Conservation (phyloP, 2,113 vertebrate genomes). For the Ophiodon elongatus region DNA sequence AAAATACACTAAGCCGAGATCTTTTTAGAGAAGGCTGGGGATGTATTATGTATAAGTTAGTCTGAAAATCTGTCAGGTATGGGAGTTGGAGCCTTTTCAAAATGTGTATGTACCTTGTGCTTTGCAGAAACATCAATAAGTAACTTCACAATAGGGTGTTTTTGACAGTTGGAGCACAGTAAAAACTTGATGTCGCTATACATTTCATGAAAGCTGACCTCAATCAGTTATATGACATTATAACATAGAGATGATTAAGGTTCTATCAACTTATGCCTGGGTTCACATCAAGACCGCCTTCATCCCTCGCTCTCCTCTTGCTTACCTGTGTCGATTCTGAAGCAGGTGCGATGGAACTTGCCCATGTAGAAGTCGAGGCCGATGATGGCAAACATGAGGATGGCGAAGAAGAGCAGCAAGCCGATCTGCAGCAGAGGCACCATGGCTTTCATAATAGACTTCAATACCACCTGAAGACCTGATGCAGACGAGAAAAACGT, state of each 20-base stretch:
- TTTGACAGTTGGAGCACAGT: not conserved
- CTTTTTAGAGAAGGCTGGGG: conserved; percentile 11
- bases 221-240: not conserved
- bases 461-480: conserved; percentile 98
- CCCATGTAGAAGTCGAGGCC: conserved; percentile 99
- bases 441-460: conserved; percentile 99
- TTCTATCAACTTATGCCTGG: not conserved
- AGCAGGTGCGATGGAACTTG: conserved; percentile 95
- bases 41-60: conserved; percentile 24
- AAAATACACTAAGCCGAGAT: not conserved
- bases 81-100: not conserved
- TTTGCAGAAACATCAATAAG: not conserved
- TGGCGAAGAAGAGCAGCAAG: conserved; percentile 96
- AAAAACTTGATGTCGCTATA: too few relatives aligned
- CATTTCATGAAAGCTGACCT: not conserved
- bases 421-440: conserved; percentile 96
- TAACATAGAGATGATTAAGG: not conserved
- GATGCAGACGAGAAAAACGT: conserved; percentile 11
- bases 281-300: not conserved
- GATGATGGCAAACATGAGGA: conserved; percentile 99
- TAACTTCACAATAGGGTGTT: not conserved
- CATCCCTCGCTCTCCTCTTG: not conserved
- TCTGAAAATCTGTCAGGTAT: not conserved
- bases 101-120: not conserved
- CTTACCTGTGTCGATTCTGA: conserved; percentile 90